phyloP scores from a whole-genome alignment of 2,888 invertebrate genomes.

The Phengaris arion region DNA sequence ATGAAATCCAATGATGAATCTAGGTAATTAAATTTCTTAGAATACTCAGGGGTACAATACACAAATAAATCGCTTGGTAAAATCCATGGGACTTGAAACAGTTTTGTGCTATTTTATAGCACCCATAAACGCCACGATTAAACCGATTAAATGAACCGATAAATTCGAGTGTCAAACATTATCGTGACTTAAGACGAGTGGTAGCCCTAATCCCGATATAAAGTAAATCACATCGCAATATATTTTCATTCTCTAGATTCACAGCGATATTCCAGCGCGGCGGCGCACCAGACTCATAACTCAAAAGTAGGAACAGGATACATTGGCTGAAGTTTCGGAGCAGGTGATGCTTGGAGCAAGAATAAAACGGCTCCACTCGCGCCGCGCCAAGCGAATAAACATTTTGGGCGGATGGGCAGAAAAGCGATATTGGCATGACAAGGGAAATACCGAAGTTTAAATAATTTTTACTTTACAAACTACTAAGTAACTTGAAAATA shows the following conservation, averaged over 20 bases:
- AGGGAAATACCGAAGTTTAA: not conserved
- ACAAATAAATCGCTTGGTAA: not conserved
- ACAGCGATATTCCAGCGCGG: conserved; percentile 45
- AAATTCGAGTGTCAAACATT: conserved; percentile 7
- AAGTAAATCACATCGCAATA: conserved; percentile 18
- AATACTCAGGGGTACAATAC: not conserved
- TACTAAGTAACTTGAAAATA: not conserved
- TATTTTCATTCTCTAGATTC: conserved; percentile 34
- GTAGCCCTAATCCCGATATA: conserved; percentile 10
- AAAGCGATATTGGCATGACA: not conserved
- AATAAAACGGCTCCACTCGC: conserved; percentile 30
- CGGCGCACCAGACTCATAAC: conserved; percentile 51
- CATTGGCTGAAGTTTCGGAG: conserved; percentile 55
- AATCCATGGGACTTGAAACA: conserved; percentile 4
- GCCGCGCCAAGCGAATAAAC: not conserved
- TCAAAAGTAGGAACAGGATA: conserved; percentile 58
- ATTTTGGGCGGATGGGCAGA: not conserved
- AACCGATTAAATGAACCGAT: conserved; percentile 12
- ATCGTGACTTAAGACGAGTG: not conserved
- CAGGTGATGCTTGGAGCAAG: conserved; percentile 51
- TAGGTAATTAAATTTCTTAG: not conserved
- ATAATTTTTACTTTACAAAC: not conserved
- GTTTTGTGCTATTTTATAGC: conserved; percentile 9
- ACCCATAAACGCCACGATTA: conserved; percentile 4
- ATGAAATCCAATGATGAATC: not conserved